Conservation (phyloP, 2,113 vertebrate genomes). For the Centropus unirufus region DNA sequence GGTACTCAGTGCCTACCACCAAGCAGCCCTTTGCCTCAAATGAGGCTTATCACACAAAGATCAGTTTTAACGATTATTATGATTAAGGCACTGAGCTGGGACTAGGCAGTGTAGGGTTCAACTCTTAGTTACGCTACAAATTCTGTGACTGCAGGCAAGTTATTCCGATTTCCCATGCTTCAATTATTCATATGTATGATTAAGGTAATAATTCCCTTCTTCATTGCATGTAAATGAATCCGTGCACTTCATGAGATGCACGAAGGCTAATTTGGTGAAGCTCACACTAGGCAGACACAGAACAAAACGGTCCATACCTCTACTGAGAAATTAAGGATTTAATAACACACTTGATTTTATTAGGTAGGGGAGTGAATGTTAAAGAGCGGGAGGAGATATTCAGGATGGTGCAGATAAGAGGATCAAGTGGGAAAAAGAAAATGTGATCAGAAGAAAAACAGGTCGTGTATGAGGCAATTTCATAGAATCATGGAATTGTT, state of each 20-base stretch:
- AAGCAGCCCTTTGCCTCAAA: neutral
- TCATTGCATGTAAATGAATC: constrained; percentile 46
- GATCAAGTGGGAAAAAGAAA: neutral
- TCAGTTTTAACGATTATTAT: neutral
- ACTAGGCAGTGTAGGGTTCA: neutral
- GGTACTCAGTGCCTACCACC: neutral
- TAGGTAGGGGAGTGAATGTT: neutral
- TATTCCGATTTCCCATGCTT: constrained; percentile 36
- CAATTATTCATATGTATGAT: constrained; percentile 36
- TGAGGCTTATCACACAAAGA: neutral
- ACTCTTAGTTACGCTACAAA: neutral
- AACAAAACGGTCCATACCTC: neutral
- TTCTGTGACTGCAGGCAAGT: constrained; percentile 47
- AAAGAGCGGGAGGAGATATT: neutral
- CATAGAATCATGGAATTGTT: no score
- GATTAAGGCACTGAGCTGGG: neutral
- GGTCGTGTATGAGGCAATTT: neutral
- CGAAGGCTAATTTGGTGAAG: neutral
- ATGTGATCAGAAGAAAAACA: neutral
- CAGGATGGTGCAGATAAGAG: neutral
- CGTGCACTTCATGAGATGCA: neutral
- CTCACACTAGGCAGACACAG: neutral
- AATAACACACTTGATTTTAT: constrained; percentile 48
- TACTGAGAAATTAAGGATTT: constrained; percentile 41
- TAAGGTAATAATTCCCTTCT: constrained; percentile 56